These are phyloP conservation scores for Picus viridis DNA, from an alignment of 2,797 vertebrate species.

Conservation along the genomic window DNA sequence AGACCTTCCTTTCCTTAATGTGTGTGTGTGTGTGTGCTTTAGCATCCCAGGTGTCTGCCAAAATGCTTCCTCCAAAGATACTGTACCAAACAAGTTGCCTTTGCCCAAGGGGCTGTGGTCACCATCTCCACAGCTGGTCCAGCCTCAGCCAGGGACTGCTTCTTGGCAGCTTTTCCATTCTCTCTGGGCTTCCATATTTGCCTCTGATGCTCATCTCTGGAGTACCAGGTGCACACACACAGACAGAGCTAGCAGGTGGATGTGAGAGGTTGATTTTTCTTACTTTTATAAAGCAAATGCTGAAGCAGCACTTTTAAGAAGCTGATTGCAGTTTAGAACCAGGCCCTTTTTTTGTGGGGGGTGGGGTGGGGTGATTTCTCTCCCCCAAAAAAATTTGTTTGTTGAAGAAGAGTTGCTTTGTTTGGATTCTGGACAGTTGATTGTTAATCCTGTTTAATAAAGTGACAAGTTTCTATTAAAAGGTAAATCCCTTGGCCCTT, in stretches of 20 bases:
- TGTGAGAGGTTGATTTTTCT: conserved; percentile 29
- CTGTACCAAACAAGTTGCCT: conserved; percentile 65
- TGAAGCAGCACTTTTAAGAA: neutral
- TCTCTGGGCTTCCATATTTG: neutral
- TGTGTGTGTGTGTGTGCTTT: conserved; percentile 34
- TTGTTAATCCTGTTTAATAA: conserved; percentile 62
- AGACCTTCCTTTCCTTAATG: neutral
- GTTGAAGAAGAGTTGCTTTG: conserved; percentile 39
- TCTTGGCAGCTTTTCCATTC: conserved; percentile 18
- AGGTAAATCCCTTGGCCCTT: neutral
- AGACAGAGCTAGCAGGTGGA: neutral
- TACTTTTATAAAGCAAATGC: conserved; percentile 54
- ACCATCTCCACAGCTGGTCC: neutral
- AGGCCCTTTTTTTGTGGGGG: neutral
- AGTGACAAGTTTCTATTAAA: conserved; percentile 57
- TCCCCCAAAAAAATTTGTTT: neutral
- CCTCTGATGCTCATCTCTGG: conserved; percentile 18
- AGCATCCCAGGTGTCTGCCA: conserved; percentile 23
- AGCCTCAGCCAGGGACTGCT: neutral
- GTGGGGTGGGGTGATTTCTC: neutral
- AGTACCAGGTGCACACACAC: neutral
- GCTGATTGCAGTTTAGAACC: neutral
- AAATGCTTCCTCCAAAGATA: conserved; percentile 44
- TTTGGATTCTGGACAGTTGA: conserved; percentile 48
- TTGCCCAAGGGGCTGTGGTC: neutral